Base-by-base conservation (phyloP, 2,797 vertebrate genomes). In the Alauda arvensis region DNA sequence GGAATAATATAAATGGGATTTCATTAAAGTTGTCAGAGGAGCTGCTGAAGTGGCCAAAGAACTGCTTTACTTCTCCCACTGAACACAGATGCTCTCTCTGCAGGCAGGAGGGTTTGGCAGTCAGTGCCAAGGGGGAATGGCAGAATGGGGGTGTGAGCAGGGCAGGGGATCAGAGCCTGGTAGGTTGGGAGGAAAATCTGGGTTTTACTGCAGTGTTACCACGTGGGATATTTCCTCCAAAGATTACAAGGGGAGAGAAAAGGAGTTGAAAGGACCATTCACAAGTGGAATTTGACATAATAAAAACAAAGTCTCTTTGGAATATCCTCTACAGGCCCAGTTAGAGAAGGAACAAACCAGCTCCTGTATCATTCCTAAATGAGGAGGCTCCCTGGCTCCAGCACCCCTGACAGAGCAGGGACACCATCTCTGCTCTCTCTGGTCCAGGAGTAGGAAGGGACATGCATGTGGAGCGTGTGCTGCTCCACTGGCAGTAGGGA, bases 41-140 rank as follows among this genome's bases (percentile, higher is more conserved):
- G 62, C 18, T 17, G 39, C 69, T 74, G 48, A 26, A 40, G 43
- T 4, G 70, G 62, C 25, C 48, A 52, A 21, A 66, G 74, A 56
- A 34, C 5, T 1, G 21, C 7, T 87, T 87, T 45, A 14, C 0
- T 0, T 55, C 70, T 53, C 1, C 0, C 49, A 34, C 46, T n/a
- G 0, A 3, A 8, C 29, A 18, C 33, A 31, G 53, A 34, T 10
- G 40, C 20, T 40, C 8, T 26, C 43, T 33, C 51, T 76, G 51
- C 37, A 39, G 75, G 46, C 33, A 56, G 55, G 42, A 45, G 59
- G 0, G 5, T 34, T 46, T 14, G 65, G 76, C 65, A 42, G 66
- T 42, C 20, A 46, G 23, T 8, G 42, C 48, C 84, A 55, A 42
- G 9, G 9, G 55, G 25, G 14, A 14, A 25, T 1, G 29, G 9